Evolutionary conservation across 92 coral and sea anemone genomes (phyloP).

Genomic region (Parazoanthus atlanticus): DNA sequence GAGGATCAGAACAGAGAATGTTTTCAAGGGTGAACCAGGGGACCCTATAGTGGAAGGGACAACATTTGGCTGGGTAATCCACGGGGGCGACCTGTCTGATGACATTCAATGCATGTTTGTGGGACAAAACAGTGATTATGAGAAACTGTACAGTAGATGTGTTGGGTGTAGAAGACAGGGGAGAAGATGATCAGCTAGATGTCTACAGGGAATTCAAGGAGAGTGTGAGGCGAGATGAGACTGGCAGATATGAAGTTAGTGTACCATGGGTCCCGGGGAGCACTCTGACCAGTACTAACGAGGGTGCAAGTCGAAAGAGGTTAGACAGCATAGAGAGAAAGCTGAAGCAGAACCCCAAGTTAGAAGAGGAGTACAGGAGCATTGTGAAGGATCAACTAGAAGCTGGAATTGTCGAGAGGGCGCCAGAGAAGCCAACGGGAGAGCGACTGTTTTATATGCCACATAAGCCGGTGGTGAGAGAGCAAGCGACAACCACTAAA

Average conservation of each 20-base stretch:
- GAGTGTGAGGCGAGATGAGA: not conserved
- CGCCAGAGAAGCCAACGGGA: conserved; percentile 54
- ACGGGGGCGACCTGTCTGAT: conserved; percentile 40
- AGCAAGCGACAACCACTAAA: conserved; percentile 59
- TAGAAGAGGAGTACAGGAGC: conserved; percentile 19
- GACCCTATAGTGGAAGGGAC: conserved; percentile 38
- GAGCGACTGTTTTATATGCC: conserved; percentile 65
- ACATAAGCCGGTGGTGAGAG: conserved; percentile 65
- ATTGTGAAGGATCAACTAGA: conserved; percentile 52
- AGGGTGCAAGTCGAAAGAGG: conserved; percentile 56
- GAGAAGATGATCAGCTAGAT: conserved; percentile 45
- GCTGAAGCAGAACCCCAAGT: conserved; percentile 24
- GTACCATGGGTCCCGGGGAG: conserved; percentile 77
- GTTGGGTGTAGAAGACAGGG: conserved; percentile 46
- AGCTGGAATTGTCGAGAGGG: conserved; percentile 59
- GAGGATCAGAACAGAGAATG: conserved; percentile 53
- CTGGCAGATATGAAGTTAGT: conserved; percentile 62
- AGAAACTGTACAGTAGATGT: conserved; percentile 61
- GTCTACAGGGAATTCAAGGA: too few species aligned
- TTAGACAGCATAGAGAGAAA: conserved; percentile 51
- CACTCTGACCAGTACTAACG: conserved; percentile 54
- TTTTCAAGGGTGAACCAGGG: conserved; percentile 58
- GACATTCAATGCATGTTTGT: conserved; percentile 31
- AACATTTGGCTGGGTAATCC: conserved; percentile 52
- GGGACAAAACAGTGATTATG: conserved; percentile 54